Evolutionary conservation across 1,140 invertebrate genomes (phyloP), one percentile per base, ranked within the genome.

Genomic region (Macrosteles quadrilineatus): DNA sequence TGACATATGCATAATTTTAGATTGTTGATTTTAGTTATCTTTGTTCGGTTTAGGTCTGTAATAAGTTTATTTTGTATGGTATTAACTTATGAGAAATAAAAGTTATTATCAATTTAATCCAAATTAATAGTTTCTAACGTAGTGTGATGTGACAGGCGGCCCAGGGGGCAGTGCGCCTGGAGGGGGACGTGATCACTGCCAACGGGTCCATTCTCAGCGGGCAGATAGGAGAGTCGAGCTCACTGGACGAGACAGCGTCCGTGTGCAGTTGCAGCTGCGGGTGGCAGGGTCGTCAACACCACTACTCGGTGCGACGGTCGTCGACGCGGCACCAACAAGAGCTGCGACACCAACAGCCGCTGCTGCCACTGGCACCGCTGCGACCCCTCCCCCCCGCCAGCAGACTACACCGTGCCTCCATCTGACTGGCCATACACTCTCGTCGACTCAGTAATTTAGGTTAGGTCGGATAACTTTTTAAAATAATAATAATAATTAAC

Each of bases 171-270:
- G 89, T 97, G 79, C 80, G 93, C 78, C 82, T 98, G 50, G 96
- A 98, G 77, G 96, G 96, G 68, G 96, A 98, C 82, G 92, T 98
- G 69, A 97, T 98, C 83, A 95, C 90, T 74, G 93, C 91, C 63
- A 94, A 91, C 78, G 93, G 90, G 64, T 94, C 90, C 75, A 90
- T 94, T 75, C 80, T 93, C 74, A 89, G 91, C 75, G 90, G 91
- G 69, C 78, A 85, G 75, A 84, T 82, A 74, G 85, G 78, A 69
- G 82, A 82, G 71, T 82, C 82, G 68, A 85, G 85, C 75, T 89
- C 87, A 67, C 78, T 88, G 62, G 85, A 82, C 76, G 89, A 92
- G 78, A 83, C 86, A 36, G 80, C 87, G 40, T 93, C 91, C 43
- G 91, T 94, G 69, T 95, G 92, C 81, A 91, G 89, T 69, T 94